phyloP scores from a whole-genome alignment of 2,888 invertebrate species.

The Candidula unifasciata region DNA sequence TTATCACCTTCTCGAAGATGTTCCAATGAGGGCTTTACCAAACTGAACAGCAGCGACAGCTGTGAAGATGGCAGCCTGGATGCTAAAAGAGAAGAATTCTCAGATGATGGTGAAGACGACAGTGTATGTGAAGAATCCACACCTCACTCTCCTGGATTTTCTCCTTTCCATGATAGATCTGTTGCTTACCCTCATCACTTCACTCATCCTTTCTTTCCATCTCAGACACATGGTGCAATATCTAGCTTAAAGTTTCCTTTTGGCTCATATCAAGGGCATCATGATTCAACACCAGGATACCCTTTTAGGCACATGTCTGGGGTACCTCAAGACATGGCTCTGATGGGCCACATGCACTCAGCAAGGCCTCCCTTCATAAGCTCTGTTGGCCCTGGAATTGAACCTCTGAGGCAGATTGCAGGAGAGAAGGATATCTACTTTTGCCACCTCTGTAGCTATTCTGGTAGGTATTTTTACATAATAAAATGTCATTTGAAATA shows the following conservation, averaged over 20 bases:
- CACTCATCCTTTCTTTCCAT: conserved; percentile 39
- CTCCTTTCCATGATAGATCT: conserved; percentile 43
- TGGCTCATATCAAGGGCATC: conserved; percentile 35
- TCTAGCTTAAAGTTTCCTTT: conserved; percentile 20
- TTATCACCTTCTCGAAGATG: not conserved
- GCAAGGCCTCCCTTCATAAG: conserved; percentile 30
- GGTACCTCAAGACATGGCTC: conserved; percentile 30
- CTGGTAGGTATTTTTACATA: conserved; percentile 73
- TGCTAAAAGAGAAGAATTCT: conserved; percentile 42
- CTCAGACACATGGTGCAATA: not conserved
- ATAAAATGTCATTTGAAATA: too few relatives aligned
- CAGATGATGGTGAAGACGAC: conserved; percentile 47
- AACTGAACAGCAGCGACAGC: not conserved
- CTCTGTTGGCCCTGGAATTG: not conserved
- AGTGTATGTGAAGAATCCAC: conserved; percentile 7
- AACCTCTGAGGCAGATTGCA: conserved; percentile 50
- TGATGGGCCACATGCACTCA: conserved; percentile 35
- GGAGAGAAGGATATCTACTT: conserved; percentile 74
- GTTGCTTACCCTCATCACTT: conserved; percentile 40
- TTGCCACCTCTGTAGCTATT: conserved; percentile 80
- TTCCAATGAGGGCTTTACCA: conserved; percentile 9
- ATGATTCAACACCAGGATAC: not conserved
- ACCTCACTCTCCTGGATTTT: conserved; percentile 23
- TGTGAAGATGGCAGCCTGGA: conserved; percentile 22
- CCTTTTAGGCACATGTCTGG: conserved; percentile 43